Conservation (phyloP, 1,140 invertebrate species). For the Euura lappo region DNA sequence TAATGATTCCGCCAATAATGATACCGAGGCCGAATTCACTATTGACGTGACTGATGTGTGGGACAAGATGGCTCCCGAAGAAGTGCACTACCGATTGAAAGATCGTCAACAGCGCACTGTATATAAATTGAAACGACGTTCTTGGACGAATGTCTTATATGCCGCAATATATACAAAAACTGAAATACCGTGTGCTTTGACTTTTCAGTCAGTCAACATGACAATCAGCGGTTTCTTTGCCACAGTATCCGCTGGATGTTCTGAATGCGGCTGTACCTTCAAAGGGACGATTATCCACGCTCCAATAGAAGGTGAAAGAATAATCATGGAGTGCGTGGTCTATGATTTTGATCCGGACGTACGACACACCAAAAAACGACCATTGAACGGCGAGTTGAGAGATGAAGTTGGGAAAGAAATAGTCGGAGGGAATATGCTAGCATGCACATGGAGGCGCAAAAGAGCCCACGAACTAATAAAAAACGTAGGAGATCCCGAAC, state of each 20-base stretch:
- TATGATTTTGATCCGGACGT: conserved; percentile 6
- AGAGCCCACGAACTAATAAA: conserved; percentile 17
- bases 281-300: background rate
- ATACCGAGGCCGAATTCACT: background rate
- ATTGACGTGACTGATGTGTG: background rate
- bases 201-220: conserved; percentile 4
- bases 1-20: background rate
- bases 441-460: conserved; percentile 11
- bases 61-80: conserved; percentile 1
- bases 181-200: conserved; percentile 8
- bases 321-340: conserved; percentile 9
- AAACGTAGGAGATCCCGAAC: conserved; percentile 16
- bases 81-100: background rate
- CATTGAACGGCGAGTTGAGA: conserved; percentile 2
- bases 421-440: conserved; percentile 8
- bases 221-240: background rate
- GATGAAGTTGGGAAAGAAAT: conserved; percentile 1
- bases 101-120: background rate
- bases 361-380: conserved; percentile 9
- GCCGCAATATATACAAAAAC: conserved; percentile 1
- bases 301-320: background rate
- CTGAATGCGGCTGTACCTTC: conserved; percentile 3
- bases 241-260: background rate
- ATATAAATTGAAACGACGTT: conserved; percentile 1
- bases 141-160: background rate